A percentile compares a stretch with the other conserved stretches of the same genome.
phyloP scores from a whole-genome alignment of 2,113 vertebrate genomes.

The Pantherophis guttatus region DNA sequence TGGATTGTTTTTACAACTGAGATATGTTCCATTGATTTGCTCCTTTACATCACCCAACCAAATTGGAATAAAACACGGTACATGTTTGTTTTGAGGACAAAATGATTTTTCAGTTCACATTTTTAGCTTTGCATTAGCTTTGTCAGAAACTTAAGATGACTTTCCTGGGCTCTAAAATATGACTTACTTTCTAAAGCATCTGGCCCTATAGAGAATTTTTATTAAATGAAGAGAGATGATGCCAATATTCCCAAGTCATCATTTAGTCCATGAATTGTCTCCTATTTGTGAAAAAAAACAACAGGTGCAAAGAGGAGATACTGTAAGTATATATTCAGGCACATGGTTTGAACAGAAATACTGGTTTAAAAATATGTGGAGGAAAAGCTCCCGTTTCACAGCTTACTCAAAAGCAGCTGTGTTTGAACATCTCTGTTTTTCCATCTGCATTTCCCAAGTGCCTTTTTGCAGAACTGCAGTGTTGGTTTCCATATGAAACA shows the following conservation, averaged over 20 bases:
- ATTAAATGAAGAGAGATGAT: background rate
- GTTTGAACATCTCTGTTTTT: constrained; percentile 10
- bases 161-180: background rate
- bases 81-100: background rate
- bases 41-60: background rate
- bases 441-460: background rate
- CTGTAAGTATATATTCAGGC: background rate
- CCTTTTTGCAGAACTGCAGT: background rate
- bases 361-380: background rate
- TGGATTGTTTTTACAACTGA: background rate
- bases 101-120: background rate
- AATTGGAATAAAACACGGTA: background rate
- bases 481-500: background rate
- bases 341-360: background rate
- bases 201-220: background rate
- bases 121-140: background rate
- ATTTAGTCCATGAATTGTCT: background rate
- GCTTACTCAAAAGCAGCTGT: constrained; percentile 10
- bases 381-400: background rate
- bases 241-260: background rate
- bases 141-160: background rate
- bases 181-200: background rate
- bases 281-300: background rate
- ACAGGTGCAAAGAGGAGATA: background rate
- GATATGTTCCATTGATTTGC: background rate